Base-by-base conservation (phyloP, 1,140 invertebrate species). In the Nebria ingens region DNA sequence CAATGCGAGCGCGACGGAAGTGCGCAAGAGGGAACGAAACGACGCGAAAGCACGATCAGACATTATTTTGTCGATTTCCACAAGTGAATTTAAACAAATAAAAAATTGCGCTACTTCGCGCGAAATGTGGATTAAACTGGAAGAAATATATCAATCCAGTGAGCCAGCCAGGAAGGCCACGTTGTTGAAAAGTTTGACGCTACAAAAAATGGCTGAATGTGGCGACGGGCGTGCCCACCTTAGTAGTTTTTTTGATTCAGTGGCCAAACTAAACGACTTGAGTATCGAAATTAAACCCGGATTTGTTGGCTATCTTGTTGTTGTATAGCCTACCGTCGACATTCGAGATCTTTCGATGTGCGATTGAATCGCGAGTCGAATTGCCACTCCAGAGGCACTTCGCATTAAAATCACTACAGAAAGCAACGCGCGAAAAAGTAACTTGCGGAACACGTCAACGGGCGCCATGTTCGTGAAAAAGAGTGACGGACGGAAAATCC, bases 391-490 rank as follows among this genome's bases (percentile, higher is more conserved):
- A 4, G 65, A 67, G 50, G 55, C 55, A 13, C 51, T 68, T 9
- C 59, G 62, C 50, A 59, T 64, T 2, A 68, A 70, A 62, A 65
- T 68, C 19, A 15, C 64, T 11, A 65, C 68, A 60, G 63, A 69
- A 51, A 51, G 19, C 53, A 59, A 69, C 40, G 59, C 62, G 19
- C 54, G 63, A 17, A 54, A 53, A 42, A 52, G 45, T 2, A 40
- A 42, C 20, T 23, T 20, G 15, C n/a, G 19, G 17, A 29, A 29
- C 13, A 6, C 4, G 25, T 6, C 25, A 29, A 29, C 25, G 38
- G 53, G 34, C 20, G 2, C 19, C 20, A 6, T 40, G n/a, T 42
- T 40, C 21, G 29, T 3, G 19, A 54, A 13, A 13, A 19, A n/a
- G n/a, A 21, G 13, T 29, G 25, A 29, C 25, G 25, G 4, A 13